A percentile compares a stretch with the other conserved stretches of the same genome.
Evolutionary conservation across 1,140 invertebrate genomes (phyloP).

Genomic region (Solenopsis invicta): DNA sequence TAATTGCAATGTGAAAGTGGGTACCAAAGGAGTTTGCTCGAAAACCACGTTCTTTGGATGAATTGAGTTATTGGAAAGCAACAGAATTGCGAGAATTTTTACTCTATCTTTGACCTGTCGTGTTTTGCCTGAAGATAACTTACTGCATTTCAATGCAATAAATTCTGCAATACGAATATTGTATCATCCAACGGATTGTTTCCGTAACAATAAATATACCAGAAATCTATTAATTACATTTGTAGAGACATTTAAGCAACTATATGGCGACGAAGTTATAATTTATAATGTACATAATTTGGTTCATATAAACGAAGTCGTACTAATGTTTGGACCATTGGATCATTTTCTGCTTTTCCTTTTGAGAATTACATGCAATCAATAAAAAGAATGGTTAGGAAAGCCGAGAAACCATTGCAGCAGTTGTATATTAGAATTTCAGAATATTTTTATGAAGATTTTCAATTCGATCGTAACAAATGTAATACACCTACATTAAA

Average conservation of each 20-base stretch:
- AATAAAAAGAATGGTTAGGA: constrained; percentile 60
- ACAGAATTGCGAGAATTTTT: constrained; percentile 64
- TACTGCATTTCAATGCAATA: constrained; percentile 59
- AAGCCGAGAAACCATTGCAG: constrained; percentile 36
- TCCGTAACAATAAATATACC: constrained; percentile 44
- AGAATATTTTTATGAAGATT: background rate
- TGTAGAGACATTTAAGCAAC: constrained; percentile 22
- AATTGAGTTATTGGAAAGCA: constrained; percentile 60
- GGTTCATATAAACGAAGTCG: constrained; percentile 58
- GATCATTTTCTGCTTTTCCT: constrained; percentile 62
- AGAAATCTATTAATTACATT: constrained; percentile 54
- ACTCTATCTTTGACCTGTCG: constrained; percentile 56
- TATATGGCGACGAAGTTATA: constrained; percentile 53
- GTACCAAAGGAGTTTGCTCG: constrained; percentile 50
- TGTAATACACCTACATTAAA: background rate
- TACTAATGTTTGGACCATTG: constrained; percentile 45
- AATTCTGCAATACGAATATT: constrained; percentile 71
- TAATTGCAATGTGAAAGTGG: constrained; percentile 25
- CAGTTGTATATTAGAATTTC: constrained; percentile 37
- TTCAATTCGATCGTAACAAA: background rate
- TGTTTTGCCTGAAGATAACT: constrained; percentile 45
- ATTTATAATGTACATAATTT: constrained; percentile 66
- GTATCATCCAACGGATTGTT: constrained; percentile 42
- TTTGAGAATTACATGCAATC: constrained; percentile 65
- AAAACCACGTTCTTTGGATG: constrained; percentile 40